A percentile compares a stretch with the other conserved stretches of the same genome.
These are phyloP conservation scores for Thaumatotibia leucotreta DNA, from an alignment of 1,140 invertebrate genomes.

Conservation along the genomic window DNA sequence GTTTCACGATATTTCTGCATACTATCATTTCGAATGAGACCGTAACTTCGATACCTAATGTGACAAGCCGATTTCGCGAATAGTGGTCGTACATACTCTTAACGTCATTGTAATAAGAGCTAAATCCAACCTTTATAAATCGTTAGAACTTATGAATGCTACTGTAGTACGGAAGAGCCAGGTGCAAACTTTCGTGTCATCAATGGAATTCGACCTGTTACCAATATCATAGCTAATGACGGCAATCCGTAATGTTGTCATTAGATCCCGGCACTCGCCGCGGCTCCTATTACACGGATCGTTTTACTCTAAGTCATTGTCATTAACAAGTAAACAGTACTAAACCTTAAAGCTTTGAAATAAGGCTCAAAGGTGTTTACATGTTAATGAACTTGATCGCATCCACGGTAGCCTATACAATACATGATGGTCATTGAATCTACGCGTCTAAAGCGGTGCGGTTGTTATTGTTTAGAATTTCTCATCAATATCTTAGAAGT, in stretches of 20 bases:
- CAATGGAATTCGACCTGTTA: not conserved
- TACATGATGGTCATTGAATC: slow-evolving; percentile 1
- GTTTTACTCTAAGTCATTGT: not conserved
- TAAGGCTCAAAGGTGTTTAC: not conserved
- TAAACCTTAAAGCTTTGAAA: not conserved
- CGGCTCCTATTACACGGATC: not conserved
- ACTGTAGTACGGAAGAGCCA: not conserved
- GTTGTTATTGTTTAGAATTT: slow-evolving; percentile 11
- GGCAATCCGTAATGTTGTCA: not conserved
- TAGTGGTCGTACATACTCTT: too few relatives aligned
- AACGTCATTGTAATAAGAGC: too few relatives aligned
- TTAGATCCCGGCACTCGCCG: not conserved
- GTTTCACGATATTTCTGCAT: too few relatives aligned
- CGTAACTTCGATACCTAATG: too few relatives aligned
- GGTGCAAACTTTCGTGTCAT: not conserved
- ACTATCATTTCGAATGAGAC: too few relatives aligned
- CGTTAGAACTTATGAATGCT: not conserved
- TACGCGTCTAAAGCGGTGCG: not conserved
- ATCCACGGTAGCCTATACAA: not conserved
- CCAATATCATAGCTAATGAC: slow-evolving; percentile 1
- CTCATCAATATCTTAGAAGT: not conserved
- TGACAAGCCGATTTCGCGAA: too few relatives aligned
- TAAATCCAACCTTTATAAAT: too few relatives aligned
- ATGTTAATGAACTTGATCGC: not conserved
- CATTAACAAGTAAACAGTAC: not conserved